Evolutionary conservation across 2,888 invertebrate genomes (phyloP).

Genomic region (Polydrusus pterygomalis): DNA sequence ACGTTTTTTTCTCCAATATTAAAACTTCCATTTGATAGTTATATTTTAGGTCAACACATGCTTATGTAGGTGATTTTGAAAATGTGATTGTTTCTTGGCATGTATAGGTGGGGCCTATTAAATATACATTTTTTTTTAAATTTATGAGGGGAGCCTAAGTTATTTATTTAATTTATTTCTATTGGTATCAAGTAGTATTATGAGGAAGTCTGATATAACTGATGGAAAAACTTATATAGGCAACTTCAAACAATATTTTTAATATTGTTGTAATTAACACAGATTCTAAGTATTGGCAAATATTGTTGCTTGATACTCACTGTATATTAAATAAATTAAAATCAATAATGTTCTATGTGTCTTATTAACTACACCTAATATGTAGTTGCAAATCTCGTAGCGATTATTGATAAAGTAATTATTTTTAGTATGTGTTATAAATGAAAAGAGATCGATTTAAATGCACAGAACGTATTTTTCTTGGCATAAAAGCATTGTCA

Average conservation of each 20-base stretch:
- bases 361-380: slow-evolving; percentile 25
- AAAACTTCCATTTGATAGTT: too few relatives aligned
- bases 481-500: slow-evolving; percentile 21
- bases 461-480: slow-evolving; percentile 44
- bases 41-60: too few relatives aligned
- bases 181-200: too few relatives aligned
- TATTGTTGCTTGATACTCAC: slow-evolving; percentile 8
- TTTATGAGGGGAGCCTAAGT: too few relatives aligned
- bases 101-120: too few relatives aligned
- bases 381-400: slow-evolving; percentile 22
- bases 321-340: slow-evolving; percentile 26
- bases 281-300: slow-evolving; percentile 14
- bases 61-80: too few relatives aligned
- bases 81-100: too few relatives aligned
- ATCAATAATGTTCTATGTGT: slow-evolving; percentile 24
- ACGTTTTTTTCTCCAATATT: too few relatives aligned
- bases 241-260: slow-evolving; percentile 9
- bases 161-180: too few relatives aligned
- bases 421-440: slow-evolving; percentile 24
- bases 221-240: not conserved
- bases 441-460: slow-evolving; percentile 39
- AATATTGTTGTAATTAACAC: slow-evolving; percentile 15
- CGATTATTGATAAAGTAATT: slow-evolving; percentile 23
- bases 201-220: not conserved
- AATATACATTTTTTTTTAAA: not conserved